Evolutionary conservation across 2,888 invertebrate species (phyloP), one percentile per base, ranked within the genome.

Genomic region (Galerucella nymphaeae): DNA sequence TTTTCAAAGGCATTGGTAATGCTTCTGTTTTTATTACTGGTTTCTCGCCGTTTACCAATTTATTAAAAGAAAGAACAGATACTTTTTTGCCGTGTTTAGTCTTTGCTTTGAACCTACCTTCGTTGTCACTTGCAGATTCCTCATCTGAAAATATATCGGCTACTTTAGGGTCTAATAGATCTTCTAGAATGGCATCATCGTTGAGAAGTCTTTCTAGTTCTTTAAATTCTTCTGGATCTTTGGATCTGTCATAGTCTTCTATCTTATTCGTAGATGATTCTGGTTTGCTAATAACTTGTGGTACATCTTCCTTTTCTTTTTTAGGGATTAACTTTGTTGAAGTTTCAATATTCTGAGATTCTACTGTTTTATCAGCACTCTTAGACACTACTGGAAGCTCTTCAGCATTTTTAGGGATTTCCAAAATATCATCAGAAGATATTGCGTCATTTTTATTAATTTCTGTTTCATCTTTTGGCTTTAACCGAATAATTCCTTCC

Each of bases 401-500:
- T 41, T 18, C 42, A 18, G 9, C 16, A 4, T 16, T 16, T 42
- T 62, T 42, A 18, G 42, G 10, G 4, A 13, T 13, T 62, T 16
- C 9, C 13, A 16, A 9, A 16, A 11, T 61, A 11, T 38, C 66
- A 18, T 62, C 70, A 71, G 70, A 71, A 18, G 69, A 59, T 50
- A 48, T 65, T 70, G 74, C 73, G 23, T 71, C 68, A 58, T 76
- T 75, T 63, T 76, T 38, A 30, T 30, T 74, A 3, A 70, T 63
- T 10, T 61, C 66, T 63, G 72, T 73, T 10, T 76, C 78, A 5
- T 78, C 77, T 78, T 83, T 81, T 18, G 82, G 80, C 76, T 82
- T 85, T 53, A 90, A 85, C 55, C 88, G 85, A 65, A 89, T 89
- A 74, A 89, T 88, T 1, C 88, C 88, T 76, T 86, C 87, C 50